Conservation (phyloP, 2,113 vertebrate species). For the Platichthys stellatus region DNA sequence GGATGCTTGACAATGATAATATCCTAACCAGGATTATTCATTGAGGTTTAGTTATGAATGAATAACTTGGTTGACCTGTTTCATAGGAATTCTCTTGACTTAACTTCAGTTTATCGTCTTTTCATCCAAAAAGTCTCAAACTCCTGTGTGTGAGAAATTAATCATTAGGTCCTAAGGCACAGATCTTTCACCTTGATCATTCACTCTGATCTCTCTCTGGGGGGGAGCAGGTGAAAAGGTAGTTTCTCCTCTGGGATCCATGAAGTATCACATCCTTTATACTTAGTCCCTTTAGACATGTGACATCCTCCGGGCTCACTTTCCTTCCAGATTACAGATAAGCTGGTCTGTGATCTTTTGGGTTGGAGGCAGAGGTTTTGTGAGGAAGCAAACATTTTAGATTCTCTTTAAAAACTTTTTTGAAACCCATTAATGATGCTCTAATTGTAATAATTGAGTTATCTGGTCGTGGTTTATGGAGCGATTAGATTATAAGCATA, state of each 20-base stretch:
- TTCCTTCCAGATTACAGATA: too few relatives aligned
- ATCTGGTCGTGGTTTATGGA: too few relatives aligned
- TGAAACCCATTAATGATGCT: too few relatives aligned
- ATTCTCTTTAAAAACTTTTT: background rate
- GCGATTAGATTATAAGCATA: constrained; percentile 15
- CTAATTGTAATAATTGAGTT: too few relatives aligned
- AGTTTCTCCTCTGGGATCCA: constrained; percentile 12
- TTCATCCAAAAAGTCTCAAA: background rate
- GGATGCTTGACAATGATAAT: background rate
- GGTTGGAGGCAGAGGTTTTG: too few relatives aligned
- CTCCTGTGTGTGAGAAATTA: background rate
- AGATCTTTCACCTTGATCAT: constrained; percentile 17
- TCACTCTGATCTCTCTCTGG: constrained; percentile 9
- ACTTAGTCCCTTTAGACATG: too few relatives aligned
- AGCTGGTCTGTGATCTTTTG: too few relatives aligned
- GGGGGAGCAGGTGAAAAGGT: constrained; percentile 10
- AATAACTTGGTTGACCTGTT: too few relatives aligned
- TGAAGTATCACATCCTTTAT: background rate
- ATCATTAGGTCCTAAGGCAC: background rate
- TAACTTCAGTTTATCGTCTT: too few relatives aligned
- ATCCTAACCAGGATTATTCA: too few relatives aligned
- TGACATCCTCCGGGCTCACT: too few relatives aligned
- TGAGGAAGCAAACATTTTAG: background rate
- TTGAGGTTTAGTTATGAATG: too few relatives aligned
- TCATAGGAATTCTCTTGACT: background rate